Conservation (phyloP, 2,888 invertebrate species). For the Meandrusa payeni region DNA sequence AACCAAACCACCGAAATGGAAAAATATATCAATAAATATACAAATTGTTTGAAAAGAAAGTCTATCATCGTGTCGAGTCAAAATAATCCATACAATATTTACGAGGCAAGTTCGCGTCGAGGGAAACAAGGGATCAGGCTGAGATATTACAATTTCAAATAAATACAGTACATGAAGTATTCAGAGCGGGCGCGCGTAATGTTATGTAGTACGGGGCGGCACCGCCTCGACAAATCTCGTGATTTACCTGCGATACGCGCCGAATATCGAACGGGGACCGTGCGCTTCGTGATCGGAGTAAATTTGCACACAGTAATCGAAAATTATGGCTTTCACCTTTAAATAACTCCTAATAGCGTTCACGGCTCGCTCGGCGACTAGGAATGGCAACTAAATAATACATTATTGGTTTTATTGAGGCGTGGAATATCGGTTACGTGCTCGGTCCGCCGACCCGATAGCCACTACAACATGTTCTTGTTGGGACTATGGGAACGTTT, state of each 20-base stretch:
- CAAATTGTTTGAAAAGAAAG: constrained; percentile 15
- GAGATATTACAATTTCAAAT: constrained; percentile 79
- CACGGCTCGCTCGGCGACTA: constrained; percentile 23
- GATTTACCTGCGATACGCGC: constrained; percentile 77
- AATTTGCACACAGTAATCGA: constrained; percentile 71
- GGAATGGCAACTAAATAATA: constrained; percentile 23
- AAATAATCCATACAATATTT: constrained; percentile 69
- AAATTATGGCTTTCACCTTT: constrained; percentile 57
- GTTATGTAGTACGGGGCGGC: constrained; percentile 71
- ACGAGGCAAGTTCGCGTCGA: constrained; percentile 62
- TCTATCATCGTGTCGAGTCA: constrained; percentile 57
- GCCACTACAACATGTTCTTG: constrained; percentile 2
- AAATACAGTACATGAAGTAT: constrained; percentile 78
- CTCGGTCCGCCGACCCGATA: not conserved
- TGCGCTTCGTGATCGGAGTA: constrained; percentile 74
- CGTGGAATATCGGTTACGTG: constrained; percentile 18
- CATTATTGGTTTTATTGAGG: constrained; percentile 20
- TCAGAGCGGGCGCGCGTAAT: constrained; percentile 74
- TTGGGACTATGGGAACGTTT: constrained; percentile 1
- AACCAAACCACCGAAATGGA: constrained; percentile 6
- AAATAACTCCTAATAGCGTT: constrained; percentile 31
- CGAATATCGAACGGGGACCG: constrained; percentile 73
- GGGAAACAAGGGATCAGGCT: constrained; percentile 69
- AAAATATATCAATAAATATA: constrained; percentile 13
- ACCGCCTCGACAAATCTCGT: constrained; percentile 77